A percentile compares a stretch with the other conserved stretches of the same genome.
These are phyloP conservation scores for Lathronympha strigana DNA, from an alignment of 2,888 invertebrate species.

Conservation along the genomic window DNA sequence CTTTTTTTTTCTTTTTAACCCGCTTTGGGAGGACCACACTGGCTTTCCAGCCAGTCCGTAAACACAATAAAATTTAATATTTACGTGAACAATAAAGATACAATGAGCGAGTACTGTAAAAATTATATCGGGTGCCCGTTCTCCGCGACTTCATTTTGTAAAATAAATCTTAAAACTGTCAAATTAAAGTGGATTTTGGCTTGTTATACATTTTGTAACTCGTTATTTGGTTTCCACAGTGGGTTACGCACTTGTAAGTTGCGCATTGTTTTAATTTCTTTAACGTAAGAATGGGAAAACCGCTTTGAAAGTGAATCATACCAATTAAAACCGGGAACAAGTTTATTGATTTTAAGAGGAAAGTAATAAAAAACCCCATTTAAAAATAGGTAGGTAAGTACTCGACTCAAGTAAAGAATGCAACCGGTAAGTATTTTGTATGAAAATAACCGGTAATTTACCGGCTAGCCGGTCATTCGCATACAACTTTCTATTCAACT, in stretches of 20 bases:
- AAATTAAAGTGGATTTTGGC: conserved; percentile 48
- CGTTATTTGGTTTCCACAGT: conserved; percentile 54
- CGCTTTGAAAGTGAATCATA: conserved; percentile 26
- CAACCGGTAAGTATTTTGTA: too few relatives aligned
- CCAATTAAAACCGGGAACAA: background rate
- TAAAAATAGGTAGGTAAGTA: background rate
- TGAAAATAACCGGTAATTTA: too few relatives aligned
- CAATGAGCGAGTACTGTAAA: conserved; percentile 76
- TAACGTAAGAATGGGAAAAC: conserved; percentile 66
- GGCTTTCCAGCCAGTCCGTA: conserved; percentile 69
- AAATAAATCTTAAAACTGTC: conserved; percentile 45
- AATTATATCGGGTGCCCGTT: conserved; percentile 59
- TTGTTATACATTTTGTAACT: conserved; percentile 18
- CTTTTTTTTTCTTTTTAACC: conserved; percentile 56
- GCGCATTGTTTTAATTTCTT: conserved; percentile 70
- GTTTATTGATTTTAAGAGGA: background rate
- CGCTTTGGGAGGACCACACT: conserved; percentile 79
- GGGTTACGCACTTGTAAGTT: conserved; percentile 73
- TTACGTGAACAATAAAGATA: conserved; percentile 78
- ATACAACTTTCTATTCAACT: too few relatives aligned
- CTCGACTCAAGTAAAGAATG: conserved; percentile 9
- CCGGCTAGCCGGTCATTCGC: too few relatives aligned
- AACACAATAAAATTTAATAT: conserved; percentile 82
- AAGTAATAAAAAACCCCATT: background rate
- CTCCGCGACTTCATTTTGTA: conserved; percentile 45